Evolutionary conservation across 1,140 invertebrate genomes (phyloP), one percentile per base, ranked within the genome.

Genomic region (Dolichoris vasculosae): DNA sequence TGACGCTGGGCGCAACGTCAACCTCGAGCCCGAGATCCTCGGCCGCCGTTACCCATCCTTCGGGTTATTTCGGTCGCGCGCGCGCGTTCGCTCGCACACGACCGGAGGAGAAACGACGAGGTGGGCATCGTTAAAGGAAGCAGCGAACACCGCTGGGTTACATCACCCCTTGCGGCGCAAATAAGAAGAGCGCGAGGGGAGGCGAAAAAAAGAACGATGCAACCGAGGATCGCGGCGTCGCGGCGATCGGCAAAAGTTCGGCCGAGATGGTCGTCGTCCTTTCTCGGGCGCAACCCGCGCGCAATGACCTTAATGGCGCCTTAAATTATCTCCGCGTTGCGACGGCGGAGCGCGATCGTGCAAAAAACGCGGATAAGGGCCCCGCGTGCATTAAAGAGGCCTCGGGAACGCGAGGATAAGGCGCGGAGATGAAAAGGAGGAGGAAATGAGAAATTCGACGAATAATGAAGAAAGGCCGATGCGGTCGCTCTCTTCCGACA

Each of bases 281-380:
- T 43, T 76, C 15, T 20, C 38, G 46, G 11, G n/a, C 17, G 6
- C 6, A 30, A 8, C n/a, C 2, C 4, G 43, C 23, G 55, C 55
- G 55, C 55, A 59, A 59, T 59, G 78, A 78, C 38, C 59, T 71
- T 82, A 82, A 82, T 82, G 64, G 64, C 79, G 79, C 79, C 64
- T 82, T 82, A 82, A 82, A 82, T 82, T 82, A 82, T 82, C 79
- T 64, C 13, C 79, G 40, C 32, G 51, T 30, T n/a, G 15, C 9
- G 7, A 26, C 46, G 48, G 15, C 9, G 7, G 40, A 71, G 30
- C 26, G 55, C 23, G 55, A 59, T 35, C 51, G 51, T n/a, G 51
- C 51, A 78, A 78, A 78, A 77, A 78, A 76, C 51, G 51, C 76
- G 76, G 76, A 78, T 78, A 78, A 78, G 76, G 51, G 11, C 23